Conservation (phyloP, 1,140 invertebrate genomes). For the Gryllus bimaculatus region DNA sequence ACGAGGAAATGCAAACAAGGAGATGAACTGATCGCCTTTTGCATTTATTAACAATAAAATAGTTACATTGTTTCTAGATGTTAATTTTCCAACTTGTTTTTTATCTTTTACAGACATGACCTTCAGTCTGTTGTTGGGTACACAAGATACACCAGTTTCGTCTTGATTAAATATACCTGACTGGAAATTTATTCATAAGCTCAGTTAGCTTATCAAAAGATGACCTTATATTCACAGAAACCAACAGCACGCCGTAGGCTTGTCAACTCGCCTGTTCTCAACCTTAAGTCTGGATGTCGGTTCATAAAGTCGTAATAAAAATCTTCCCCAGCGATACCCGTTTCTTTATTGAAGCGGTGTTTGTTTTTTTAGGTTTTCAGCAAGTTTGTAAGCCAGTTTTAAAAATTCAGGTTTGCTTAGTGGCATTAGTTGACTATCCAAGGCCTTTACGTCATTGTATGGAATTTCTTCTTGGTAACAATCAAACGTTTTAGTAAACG, state of each 20-base stretch:
- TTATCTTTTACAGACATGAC: slow-evolving; percentile 31
- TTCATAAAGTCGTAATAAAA: slow-evolving; percentile 35
- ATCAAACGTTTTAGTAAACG: slow-evolving; percentile 7
- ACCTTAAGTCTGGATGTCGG: slow-evolving; percentile 31
- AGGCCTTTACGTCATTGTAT: not conserved
- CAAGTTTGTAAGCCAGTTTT: slow-evolving; percentile 6
- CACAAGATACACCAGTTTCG: slow-evolving; percentile 32
- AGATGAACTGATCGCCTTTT: slow-evolving; percentile 28
- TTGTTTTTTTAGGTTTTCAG: not conserved
- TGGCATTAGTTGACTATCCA: slow-evolving; percentile 10
- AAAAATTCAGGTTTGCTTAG: slow-evolving; percentile 8
- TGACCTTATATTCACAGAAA: slow-evolving; percentile 30
- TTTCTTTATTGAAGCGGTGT: slow-evolving; percentile 28
- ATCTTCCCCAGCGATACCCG: slow-evolving; percentile 32
- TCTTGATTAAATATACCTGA: slow-evolving; percentile 35
- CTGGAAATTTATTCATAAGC: slow-evolving; percentile 26
- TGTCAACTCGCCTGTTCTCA: slow-evolving; percentile 34
- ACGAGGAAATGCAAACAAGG: too few species aligned
- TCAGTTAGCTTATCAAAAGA: slow-evolving; percentile 28
- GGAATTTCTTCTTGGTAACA: not conserved
- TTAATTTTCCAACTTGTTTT: slow-evolving; percentile 34
- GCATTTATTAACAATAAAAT: slow-evolving; percentile 27
- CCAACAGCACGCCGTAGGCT: slow-evolving; percentile 31
- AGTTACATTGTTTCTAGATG: slow-evolving; percentile 35
- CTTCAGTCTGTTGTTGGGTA: slow-evolving; percentile 29